These are phyloP conservation scores for Lytechinus variegatus DNA, from an alignment of 35 echinoderm and acorn worm species.

Conservation along the genomic window DNA sequence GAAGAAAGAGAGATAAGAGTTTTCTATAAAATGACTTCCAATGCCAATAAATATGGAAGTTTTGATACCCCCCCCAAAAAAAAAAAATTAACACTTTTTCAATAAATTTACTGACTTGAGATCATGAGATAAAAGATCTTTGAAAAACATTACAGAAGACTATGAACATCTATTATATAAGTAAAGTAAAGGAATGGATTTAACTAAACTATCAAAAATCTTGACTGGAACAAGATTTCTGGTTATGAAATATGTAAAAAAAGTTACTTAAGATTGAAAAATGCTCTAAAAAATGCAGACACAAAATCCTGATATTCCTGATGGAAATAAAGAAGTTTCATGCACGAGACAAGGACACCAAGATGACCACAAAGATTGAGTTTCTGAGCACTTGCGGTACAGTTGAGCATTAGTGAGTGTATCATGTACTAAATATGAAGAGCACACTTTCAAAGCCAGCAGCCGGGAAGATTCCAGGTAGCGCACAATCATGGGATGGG, in stretches of 20 bases:
- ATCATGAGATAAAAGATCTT: no score
- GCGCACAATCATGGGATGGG: not conserved
- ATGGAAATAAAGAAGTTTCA: not conserved
- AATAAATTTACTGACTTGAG: no score
- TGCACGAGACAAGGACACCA: not conserved
- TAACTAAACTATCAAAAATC: not conserved
- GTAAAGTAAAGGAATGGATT: not conserved
- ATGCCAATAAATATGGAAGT: no score
- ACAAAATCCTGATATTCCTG: not conserved
- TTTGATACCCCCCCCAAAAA: no score
- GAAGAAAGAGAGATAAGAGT: no score
- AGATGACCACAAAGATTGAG: not conserved
- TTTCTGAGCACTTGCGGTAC: not conserved
- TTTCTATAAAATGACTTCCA: no score
- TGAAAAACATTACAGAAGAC: no score
- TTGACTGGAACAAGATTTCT: not conserved
- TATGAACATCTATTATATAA: no score
- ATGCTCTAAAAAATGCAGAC: not conserved
- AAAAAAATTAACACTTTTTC: no score
- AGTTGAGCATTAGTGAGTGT: not conserved
- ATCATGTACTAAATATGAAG: not conserved
- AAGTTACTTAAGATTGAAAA: not conserved
- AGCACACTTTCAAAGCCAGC: not conserved
- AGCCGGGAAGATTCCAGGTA: not conserved
- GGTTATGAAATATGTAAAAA: not conserved